Base-by-base conservation (phyloP, 2,797 vertebrate genomes). In the Scolopax rusticola region DNA sequence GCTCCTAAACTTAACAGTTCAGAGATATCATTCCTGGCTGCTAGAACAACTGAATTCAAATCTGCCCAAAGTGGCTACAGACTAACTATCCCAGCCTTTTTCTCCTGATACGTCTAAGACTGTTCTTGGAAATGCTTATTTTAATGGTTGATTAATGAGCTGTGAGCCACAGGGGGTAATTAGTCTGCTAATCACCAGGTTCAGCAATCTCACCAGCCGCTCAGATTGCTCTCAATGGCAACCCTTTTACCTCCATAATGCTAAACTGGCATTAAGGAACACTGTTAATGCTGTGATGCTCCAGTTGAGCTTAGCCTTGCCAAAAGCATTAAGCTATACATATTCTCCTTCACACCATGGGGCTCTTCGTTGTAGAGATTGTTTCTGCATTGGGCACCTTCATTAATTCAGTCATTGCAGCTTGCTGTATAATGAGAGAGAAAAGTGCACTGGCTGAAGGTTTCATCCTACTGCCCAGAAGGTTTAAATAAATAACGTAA, bases 131-230 rank as follows among this genome's bases (percentile, higher is more conserved):
- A 96, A 96, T 18, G 0, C 79, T 94, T 93, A 40, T 91, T 96
- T 96, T 97, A 97, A 94, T 94, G 80, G 89, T 91, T 96, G 90
- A 97, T 98, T 97, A 97, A 97, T 95, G 75, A 97, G 54, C 89
- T 92, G 89, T 89, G 94, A 96, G 94, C 95, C 93, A 96, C 92
- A 38, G 92, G 87, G 95, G 67, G 60, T 95, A 97, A 97, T 97
- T 96, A 97, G 76, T 69, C 79, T 94, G 91, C 41, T 97, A 97
- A 97, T 97, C 65, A 94, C 51, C 73, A 88, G 74, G 61, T 79
- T 96, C 69, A 61, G 85, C 79, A 77, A 71, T 38, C 24, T 96
- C 89, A 84, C 76, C 92, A 96, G 93, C 87, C 45, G 2, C 80
- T 97, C 45, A 27, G 41, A 50, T 86, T 50, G 76, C 80, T 96